Base-by-base conservation (phyloP, 2,113 vertebrate species). In the Electrona antarctica region DNA sequence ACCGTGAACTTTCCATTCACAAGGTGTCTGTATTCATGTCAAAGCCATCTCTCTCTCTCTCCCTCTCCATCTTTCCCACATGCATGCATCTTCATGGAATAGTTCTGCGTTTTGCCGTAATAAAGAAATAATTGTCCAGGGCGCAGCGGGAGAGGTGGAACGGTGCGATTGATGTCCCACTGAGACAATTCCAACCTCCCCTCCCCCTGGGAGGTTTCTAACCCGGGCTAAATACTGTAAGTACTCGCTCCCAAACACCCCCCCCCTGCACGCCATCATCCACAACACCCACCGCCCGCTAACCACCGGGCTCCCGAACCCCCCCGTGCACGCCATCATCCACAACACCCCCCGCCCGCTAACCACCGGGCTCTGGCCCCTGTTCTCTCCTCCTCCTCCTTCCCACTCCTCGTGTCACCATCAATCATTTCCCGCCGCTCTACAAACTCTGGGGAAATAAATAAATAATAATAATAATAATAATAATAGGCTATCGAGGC, bases 81-180 rank as follows among this genome's bases (percentile, higher is more conserved):
- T 12, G n/a, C n/a, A n/a, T n/a, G 69, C 76, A 73, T 79, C 64
- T 59, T 62, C 75, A 68, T 65, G 70, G 78, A 82, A 91, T 87
- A 86, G 64, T 88, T 81, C 78, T 78, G 67, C 81, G 77, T 90
- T 89, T 90, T 85, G 73, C 78, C 74, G 73, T 84, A 89, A 92
- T 87, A 88, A 79, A 85, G 79, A 81, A 79, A 87, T 91, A 92
- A 92, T 92, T 89, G 91, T 90, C 89, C 89, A 15, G 66, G 74
- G 80, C 84, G 48, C 79, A 74, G 75, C 79, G 57, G 83, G 88
- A 87, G 85, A 81, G 14, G 46, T 7, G 50, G 66, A 80, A 60
- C 87, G 89, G 87, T 75, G 71, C 81, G 84, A 91, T 87, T 87
- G 84, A 91, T 89, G 69, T 81, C 76, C 87, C 85, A 60, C 84